These are phyloP conservation scores for Camptogramma bilineatum DNA, from an alignment of 2,888 invertebrate genomes.

Conservation along the genomic window DNA sequence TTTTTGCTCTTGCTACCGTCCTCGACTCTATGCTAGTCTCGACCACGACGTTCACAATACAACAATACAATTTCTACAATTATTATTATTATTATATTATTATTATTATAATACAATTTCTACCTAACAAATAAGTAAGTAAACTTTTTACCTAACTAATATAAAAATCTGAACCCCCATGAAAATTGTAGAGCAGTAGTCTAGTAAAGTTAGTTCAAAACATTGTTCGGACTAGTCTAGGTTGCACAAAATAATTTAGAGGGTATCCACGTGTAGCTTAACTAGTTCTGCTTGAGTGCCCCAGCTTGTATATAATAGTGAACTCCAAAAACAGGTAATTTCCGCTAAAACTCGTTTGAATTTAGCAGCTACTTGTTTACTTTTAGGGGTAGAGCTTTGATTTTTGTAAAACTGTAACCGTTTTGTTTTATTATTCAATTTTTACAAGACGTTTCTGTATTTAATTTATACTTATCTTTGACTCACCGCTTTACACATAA, in stretches of 20 bases:
- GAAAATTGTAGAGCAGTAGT: neutral
- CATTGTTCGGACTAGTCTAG: neutral
- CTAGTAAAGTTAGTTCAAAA: neutral
- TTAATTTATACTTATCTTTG: too few species aligned
- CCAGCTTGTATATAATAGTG: conserved; percentile 15
- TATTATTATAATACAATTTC: too few species aligned
- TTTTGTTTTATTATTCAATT: neutral
- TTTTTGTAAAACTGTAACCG: neutral
- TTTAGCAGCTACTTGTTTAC: conserved; percentile 16
- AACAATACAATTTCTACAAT: too few species aligned
- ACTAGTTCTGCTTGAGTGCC: conserved; percentile 12
- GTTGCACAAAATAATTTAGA: conserved; percentile 6
- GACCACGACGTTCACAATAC: too few species aligned
- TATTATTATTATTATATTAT: neutral
- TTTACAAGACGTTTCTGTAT: too few species aligned
- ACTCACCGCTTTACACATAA: too few species aligned
- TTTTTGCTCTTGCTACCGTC: too few species aligned
- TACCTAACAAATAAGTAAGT: too few species aligned
- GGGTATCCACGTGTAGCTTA: conserved; percentile 6
- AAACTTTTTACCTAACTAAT: neutral
- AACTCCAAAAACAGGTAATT: conserved; percentile 16
- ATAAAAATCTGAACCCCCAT: neutral
- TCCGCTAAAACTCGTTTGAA: conserved; percentile 19
- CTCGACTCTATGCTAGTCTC: too few species aligned
- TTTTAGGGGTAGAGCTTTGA: conserved; percentile 21